Percentiles rank a stretch among this genome's conserved stretches.
phyloP scores from a whole-genome alignment of 1,140 invertebrate species.

The Drosophila ambigua region DNA sequence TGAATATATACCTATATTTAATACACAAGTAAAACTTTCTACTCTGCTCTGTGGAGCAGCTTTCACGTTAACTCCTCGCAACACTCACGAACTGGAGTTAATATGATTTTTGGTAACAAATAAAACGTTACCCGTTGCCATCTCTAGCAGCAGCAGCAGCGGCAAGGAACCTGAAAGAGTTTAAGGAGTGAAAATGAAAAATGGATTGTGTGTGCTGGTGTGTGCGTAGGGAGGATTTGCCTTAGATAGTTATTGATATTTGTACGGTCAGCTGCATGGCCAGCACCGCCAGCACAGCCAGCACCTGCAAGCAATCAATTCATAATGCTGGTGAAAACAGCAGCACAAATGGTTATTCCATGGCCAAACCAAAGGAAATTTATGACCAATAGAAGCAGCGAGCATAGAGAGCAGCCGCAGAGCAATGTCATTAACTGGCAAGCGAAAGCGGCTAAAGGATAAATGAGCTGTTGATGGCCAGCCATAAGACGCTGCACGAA shows the following conservation, averaged over 20 bases:
- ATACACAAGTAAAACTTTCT: too few species aligned
- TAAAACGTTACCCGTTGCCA: too few species aligned
- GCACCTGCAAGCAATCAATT: conserved; percentile 72
- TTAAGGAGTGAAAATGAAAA: conserved; percentile 69
- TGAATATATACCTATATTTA: too few species aligned
- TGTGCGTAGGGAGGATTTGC: conserved; percentile 38
- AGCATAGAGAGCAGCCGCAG: conserved; percentile 22
- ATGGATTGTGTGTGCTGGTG: conserved; percentile 39
- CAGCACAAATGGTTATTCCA: conserved; percentile 34
- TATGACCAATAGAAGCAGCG: conserved; percentile 57
- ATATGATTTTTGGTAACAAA: too few species aligned
- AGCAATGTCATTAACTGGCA: conserved; percentile 64
- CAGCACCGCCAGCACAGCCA: conserved; percentile 1
- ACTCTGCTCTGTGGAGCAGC: too few species aligned
- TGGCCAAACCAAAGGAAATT: conserved; percentile 47
- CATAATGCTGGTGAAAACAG: conserved; percentile 54
- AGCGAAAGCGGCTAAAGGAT: conserved; percentile 30
- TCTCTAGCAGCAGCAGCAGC: neutral
- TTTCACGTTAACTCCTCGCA: too few species aligned
- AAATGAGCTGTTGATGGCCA: conserved; percentile 46
- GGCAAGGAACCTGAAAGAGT: conserved; percentile 9
- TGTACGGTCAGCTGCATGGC: conserved; percentile 27
- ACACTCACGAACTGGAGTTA: too few species aligned
- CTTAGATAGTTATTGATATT: conserved; percentile 74
- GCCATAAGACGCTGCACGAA: conserved; percentile 22